phyloP scores from a whole-genome alignment of 2,113 vertebrate genomes.

The Mustelus asterias region DNA sequence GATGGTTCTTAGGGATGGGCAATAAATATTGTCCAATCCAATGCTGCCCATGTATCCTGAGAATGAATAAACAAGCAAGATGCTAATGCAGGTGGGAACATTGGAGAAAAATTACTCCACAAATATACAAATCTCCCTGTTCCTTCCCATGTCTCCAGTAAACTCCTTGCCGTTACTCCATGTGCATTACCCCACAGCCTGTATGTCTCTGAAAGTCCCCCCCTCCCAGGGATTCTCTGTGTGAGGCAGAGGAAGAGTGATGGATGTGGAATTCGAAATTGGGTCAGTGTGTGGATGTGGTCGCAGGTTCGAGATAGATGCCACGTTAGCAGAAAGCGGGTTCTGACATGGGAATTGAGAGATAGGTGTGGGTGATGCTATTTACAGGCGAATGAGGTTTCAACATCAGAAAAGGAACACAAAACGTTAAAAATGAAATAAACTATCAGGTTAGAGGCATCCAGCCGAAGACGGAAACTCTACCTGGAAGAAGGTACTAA shows the following conservation, averaged over 20 bases:
- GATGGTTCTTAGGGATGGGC: no score
- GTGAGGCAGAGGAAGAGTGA: background rate
- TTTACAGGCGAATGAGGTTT: background rate
- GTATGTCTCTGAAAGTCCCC: background rate
- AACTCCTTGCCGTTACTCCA: background rate
- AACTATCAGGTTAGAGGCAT: background rate
- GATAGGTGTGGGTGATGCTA: background rate
- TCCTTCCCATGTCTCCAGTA: background rate
- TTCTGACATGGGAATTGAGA: background rate
- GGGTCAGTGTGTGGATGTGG: background rate
- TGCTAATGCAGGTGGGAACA: no score
- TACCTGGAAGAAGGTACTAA: background rate
- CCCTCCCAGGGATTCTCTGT: background rate
- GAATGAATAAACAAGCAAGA: no score
- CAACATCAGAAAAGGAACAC: background rate
- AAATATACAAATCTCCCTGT: background rate
- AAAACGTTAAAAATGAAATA: background rate
- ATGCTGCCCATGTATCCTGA: no score
- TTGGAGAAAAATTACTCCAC: background rate
- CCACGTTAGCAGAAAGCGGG: background rate
- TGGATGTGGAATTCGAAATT: background rate
- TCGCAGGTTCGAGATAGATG: background rate
- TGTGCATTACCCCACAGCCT: background rate
- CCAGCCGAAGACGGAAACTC: background rate
- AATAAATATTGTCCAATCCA: no score